Base-by-base conservation (phyloP, 2,113 vertebrate genomes). In the Caranx ignobilis region DNA sequence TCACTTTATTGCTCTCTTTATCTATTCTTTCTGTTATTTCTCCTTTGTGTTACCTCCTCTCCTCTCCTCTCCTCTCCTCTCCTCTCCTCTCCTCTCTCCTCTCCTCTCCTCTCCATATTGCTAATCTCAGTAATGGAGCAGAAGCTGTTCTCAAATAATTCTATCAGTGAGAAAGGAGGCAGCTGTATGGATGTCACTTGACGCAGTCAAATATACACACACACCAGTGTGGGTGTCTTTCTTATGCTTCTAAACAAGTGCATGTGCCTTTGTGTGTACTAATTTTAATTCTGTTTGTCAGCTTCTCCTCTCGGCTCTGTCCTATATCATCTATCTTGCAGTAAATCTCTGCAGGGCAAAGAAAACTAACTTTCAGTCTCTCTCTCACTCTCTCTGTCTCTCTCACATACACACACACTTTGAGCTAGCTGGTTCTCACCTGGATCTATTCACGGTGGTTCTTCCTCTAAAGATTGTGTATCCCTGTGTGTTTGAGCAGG, bases 401-500 rank as follows among this genome's bases (percentile, higher is more conserved):
- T 26, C 16, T 15, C 7, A 16, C 8, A 62, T 56, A 32, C 45
- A 76, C 47, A 75, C 45, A 45, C 48, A 55, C 63, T 11, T 18
- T 37, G 6, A 71, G 21, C 37, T 50, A 68, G 60, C 79, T 76
- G 43, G 35, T 79, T 11, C 13, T 57, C 41, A 54, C 62, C 66
- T 82, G 65, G 13, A 65, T 66, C 35, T 78, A 1, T 69, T 65
- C 67, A 9, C 6, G 47, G 41, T 50, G 55, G 55, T 72, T 72
- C n/a, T 32, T n/a, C 21, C 31, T 35, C 35, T 60, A 43, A 47
- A 47, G 8, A 66, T n/a, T 77, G 21, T 57, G n/a, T 57, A 21
- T 79, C 35, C 64, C 3, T 85, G 35, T 83, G 19, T 91, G 73
- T 88, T 73, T 70, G 89, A 84, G 67, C 95, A 99, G 98, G 83